phyloP scores from a whole-genome alignment of 2,888 invertebrate species.

The Nebria brevicollis region DNA sequence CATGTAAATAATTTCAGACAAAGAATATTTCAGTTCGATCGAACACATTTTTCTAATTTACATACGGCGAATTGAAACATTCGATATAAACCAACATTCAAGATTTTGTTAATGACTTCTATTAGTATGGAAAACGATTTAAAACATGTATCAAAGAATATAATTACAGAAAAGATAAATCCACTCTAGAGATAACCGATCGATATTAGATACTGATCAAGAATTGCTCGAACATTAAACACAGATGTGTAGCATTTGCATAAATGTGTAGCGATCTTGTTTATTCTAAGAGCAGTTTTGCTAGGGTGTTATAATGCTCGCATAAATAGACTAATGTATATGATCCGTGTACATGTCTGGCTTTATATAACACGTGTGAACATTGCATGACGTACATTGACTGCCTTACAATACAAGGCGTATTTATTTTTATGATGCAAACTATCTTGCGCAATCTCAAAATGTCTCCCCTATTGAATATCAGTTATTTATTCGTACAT shows the following conservation, averaged over 20 bases:
- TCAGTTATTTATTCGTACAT: neutral
- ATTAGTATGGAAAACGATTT: no score
- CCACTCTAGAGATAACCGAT: neutral
- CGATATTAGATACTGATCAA: neutral
- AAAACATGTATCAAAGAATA: no score
- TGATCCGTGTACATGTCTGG: neutral
- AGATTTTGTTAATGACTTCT: no score
- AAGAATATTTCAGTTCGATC: no score
- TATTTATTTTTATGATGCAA: neutral
- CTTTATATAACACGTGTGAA: constrained; percentile 9
- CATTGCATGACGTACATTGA: neutral
- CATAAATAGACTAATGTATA: constrained; percentile 18
- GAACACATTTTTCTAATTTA: no score
- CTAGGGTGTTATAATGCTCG: neutral
- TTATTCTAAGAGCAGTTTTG: constrained; percentile 13
- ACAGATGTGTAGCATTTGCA: constrained; percentile 6
- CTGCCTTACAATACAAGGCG: neutral
- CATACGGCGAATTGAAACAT: no score
- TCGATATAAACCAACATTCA: no score
- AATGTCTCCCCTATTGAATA: neutral
- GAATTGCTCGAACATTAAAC: neutral
- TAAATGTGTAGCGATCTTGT: constrained; percentile 11
- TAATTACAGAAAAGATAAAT: neutral
- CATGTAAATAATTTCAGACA: no score
- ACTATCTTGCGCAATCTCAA: neutral